Percentiles rank a stretch among this genome's conserved stretches.
phyloP scores from a whole-genome alignment of 1,140 invertebrate genomes.

The Mamestra configurata region DNA sequence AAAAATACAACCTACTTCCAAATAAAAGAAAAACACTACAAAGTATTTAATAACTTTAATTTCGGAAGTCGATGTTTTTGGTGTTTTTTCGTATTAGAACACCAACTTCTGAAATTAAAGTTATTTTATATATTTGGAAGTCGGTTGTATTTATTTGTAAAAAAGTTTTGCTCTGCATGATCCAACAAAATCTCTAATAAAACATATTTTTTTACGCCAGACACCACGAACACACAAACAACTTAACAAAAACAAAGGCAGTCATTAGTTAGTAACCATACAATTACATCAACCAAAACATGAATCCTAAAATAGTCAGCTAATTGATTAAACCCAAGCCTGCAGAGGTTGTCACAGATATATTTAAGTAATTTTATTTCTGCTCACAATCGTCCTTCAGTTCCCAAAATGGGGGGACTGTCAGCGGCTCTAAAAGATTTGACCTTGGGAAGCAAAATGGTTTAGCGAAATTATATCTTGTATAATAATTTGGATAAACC shows the following conservation, averaged over 20 bases:
- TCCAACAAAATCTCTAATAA: too few species aligned
- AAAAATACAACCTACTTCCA: too few species aligned
- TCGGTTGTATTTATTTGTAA: too few species aligned
- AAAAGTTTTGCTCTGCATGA: too few species aligned
- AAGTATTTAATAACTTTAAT: too few species aligned
- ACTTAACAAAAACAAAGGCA: neutral
- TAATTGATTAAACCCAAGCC: slow-evolving; percentile 17
- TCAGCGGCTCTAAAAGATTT: slow-evolving; percentile 10
- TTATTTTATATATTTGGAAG: too few species aligned
- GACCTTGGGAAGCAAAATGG: neutral
- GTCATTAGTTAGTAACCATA: neutral
- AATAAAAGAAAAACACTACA: too few species aligned
- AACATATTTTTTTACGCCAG: too few species aligned
- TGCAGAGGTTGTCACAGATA: neutral
- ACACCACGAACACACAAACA: too few species aligned
- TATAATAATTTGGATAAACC: neutral
- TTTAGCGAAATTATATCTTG: neutral
- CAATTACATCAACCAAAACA: neutral
- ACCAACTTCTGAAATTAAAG: too few species aligned
- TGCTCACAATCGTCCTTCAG: neutral
- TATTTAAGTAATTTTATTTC: slow-evolving; percentile 25
- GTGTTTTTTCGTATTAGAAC: too few species aligned
- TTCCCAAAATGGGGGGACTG: neutral
- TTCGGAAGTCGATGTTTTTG: too few species aligned
- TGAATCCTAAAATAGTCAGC: neutral